A percentile compares a stretch with the other conserved stretches of the same genome.
These are phyloP conservation scores for Micrasema minimum DNA, from an alignment of 1,140 invertebrate species.

Conservation along the genomic window DNA sequence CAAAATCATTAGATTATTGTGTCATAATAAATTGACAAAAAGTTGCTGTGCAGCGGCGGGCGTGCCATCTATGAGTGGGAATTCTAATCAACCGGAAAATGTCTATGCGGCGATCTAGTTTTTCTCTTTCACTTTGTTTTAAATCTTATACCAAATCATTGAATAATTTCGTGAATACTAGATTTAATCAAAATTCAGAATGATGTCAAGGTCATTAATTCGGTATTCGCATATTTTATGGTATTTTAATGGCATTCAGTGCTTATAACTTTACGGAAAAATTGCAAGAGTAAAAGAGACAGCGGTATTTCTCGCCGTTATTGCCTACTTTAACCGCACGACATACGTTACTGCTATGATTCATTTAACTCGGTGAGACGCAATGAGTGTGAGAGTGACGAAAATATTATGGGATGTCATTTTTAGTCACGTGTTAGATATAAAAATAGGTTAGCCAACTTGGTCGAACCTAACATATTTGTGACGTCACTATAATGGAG, in stretches of 20 bases:
- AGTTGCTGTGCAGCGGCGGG: no score
- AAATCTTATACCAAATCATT: conserved; percentile 11
- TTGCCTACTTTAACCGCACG: no score
- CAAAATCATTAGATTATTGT: no score
- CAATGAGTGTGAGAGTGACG: conserved; percentile 2
- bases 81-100: conserved; percentile 15
- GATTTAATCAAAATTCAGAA: conserved; percentile 34
- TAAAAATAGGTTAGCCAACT: conserved; percentile 48
- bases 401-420: not conserved
- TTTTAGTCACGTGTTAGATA: conserved; percentile 13
- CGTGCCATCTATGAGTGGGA: conserved; percentile 14
- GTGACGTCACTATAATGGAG: conserved; percentile 45
- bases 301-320: not conserved
- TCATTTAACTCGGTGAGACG: not conserved
- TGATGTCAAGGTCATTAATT: conserved; percentile 35
- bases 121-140: conserved; percentile 17
- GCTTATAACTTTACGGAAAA: conserved; percentile 34
- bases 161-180: conserved; percentile 11
- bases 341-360: conserved; percentile 15
- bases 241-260: conserved; percentile 13
- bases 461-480: conserved; percentile 47
- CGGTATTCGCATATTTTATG: conserved; percentile 16
- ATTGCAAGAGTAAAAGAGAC: conserved; percentile 13
- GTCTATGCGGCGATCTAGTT: not conserved
- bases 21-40: no score